These are phyloP conservation scores for Psylliodes chrysocephalus DNA, from an alignment of 2,888 invertebrate species.

Conservation along the genomic window DNA sequence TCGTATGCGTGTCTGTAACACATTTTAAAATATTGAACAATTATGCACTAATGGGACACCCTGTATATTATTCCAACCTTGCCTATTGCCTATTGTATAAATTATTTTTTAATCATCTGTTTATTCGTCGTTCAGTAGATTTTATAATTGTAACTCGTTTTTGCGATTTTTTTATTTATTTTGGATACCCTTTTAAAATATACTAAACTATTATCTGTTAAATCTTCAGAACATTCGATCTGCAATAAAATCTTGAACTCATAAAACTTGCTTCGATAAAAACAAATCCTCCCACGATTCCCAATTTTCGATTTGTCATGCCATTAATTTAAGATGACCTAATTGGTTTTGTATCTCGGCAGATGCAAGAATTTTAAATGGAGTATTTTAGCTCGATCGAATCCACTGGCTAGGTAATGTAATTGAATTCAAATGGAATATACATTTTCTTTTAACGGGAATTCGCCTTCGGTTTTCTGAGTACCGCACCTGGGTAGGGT, in stretches of 20 bases:
- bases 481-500: background rate
- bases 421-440: conserved; percentile 23
- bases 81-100: too few species aligned
- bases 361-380: conserved; percentile 32
- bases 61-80: too few species aligned
- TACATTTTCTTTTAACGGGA: conserved; percentile 12
- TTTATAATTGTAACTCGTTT: too few species aligned
- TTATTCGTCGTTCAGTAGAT: too few species aligned
- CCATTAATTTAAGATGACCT: conserved; percentile 36
- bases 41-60: too few species aligned
- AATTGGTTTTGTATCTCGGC: conserved; percentile 34
- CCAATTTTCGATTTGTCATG: conserved; percentile 29
- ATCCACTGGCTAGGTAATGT: conserved; percentile 16
- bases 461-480: background rate
- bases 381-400: conserved; percentile 27
- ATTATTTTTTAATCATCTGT: too few species aligned
- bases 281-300: background rate
- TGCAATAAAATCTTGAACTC: background rate
- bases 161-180: background rate
- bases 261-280: background rate
- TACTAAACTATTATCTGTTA: too few species aligned
- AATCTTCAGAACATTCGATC: background rate
- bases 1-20: too few species aligned
- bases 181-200: too few species aligned
- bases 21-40: too few species aligned